phyloP scores from a whole-genome alignment of 2,113 vertebrate genomes.

The Rhegmatorhina hoffmannsi region DNA sequence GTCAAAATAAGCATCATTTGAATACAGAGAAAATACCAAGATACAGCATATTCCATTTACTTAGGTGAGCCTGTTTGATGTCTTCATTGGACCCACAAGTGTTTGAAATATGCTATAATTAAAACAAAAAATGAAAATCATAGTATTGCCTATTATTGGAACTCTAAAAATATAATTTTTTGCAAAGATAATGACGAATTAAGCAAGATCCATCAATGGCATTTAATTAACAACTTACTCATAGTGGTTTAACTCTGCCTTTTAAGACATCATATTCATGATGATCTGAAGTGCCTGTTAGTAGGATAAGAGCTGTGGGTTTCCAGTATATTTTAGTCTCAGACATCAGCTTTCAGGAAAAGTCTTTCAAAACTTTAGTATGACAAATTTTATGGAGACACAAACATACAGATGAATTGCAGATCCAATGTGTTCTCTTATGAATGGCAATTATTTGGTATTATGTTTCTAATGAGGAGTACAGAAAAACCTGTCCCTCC shows the following conservation, averaged over 20 bases:
- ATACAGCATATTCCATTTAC: not conserved
- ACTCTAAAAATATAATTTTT: not conserved
- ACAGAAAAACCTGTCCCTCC: not conserved
- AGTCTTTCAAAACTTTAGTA: not conserved
- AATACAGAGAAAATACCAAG: not conserved
- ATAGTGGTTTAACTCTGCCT: not conserved
- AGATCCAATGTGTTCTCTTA: not conserved
- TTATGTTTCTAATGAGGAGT: not conserved
- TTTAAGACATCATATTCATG: rapidly evolving
- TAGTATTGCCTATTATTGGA: not conserved
- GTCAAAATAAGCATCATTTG: not conserved
- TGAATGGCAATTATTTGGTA: not conserved
- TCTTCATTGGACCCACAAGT: not conserved
- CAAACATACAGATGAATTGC: not conserved
- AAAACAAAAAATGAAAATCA: not conserved
- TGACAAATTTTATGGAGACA: not conserved
- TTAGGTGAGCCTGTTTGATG: not conserved
- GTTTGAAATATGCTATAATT: not conserved
- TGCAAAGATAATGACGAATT: not conserved
- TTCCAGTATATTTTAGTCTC: not conserved
- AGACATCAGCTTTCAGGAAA: not conserved
- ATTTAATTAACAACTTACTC: not conserved
- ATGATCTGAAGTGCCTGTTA: not conserved
- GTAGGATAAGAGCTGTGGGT: not conserved
- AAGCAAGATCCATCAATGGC: not conserved